A percentile compares a stretch with the other conserved stretches of the same genome.
Evolutionary conservation across 1,140 invertebrate genomes (phyloP).

Genomic region (Cardiocondyla obscurior): DNA sequence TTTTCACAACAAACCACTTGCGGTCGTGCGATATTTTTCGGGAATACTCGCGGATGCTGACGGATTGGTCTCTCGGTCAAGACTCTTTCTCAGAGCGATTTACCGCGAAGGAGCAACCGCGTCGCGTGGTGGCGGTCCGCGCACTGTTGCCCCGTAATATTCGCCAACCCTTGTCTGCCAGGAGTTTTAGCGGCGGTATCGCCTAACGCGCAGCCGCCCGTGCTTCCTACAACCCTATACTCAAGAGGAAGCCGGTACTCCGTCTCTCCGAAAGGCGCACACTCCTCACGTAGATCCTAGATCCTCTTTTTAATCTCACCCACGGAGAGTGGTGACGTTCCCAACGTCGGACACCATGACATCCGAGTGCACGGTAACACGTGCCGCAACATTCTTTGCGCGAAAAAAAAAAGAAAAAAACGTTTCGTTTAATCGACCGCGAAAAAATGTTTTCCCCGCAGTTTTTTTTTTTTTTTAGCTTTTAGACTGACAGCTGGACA

Average conservation of each 20-base stretch:
- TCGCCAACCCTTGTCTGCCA: constrained; percentile 64
- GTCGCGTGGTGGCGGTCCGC: constrained; percentile 77
- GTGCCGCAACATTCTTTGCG: not conserved
- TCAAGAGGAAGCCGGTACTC: not conserved
- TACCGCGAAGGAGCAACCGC: constrained; percentile 68
- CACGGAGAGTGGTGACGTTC: not conserved
- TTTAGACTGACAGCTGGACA: not conserved
- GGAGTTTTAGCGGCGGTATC: constrained; percentile 62
- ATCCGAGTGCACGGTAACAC: not conserved
- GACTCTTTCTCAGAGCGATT: constrained; percentile 8
- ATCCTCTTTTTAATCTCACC: not conserved
- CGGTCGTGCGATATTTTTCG: not conserved
- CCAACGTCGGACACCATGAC: not conserved
- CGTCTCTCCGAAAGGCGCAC: not conserved
- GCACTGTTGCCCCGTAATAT: constrained; percentile 72
- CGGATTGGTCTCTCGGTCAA: constrained; percentile 3
- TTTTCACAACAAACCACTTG: not conserved
- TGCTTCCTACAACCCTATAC: constrained; percentile 30
- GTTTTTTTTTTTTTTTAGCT: too few relatives aligned
- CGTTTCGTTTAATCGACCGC: not conserved
- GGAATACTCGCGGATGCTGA: not conserved
- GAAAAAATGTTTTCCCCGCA: not conserved
- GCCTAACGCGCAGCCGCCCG: constrained; percentile 68
- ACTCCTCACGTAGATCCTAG: not conserved
- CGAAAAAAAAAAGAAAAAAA: too few relatives aligned